Evolutionary conservation across 2,888 invertebrate genomes (phyloP).

Genomic region (Pyralis farinalis): DNA sequence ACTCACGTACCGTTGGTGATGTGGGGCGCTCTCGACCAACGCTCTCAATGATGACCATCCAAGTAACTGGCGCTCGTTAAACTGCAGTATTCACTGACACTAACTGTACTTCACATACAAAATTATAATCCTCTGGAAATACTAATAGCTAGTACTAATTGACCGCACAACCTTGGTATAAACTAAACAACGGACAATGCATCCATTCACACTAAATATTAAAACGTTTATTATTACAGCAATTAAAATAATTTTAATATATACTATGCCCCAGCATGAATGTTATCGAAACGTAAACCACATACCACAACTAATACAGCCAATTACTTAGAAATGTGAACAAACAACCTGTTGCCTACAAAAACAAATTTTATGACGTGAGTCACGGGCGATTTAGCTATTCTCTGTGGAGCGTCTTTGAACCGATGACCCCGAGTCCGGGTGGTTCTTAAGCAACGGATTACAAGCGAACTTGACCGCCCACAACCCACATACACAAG

Average conservation of each 20-base stretch:
- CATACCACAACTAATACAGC: constrained; percentile 38
- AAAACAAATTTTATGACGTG: constrained; percentile 53
- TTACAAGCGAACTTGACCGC: constrained; percentile 69
- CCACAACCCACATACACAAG: constrained; percentile 56
- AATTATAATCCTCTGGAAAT: not conserved
- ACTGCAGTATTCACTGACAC: not conserved
- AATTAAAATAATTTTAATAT: constrained; percentile 1
- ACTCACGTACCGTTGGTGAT: constrained; percentile 52
- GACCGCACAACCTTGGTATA: not conserved
- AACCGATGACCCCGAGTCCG: constrained; percentile 60
- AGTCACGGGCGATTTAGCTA: constrained; percentile 54
- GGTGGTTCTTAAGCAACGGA: constrained; percentile 44
- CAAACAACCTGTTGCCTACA: constrained; percentile 53
- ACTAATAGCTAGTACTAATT: not conserved
- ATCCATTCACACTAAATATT: constrained; percentile 1
- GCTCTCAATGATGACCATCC: constrained; percentile 3
- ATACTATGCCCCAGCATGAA: not conserved
- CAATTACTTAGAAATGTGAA: constrained; percentile 56
- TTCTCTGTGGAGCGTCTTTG: constrained; percentile 42
- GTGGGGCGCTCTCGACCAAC: constrained; percentile 29
- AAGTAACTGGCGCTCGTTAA: not conserved
- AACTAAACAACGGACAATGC: not conserved
- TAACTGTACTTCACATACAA: not conserved
- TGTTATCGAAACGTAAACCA: constrained; percentile 32
- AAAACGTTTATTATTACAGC: not conserved